Percentiles rank a stretch among this genome's conserved stretches.
These are phyloP conservation scores for Gymnoscelis rufifasciata DNA, from an alignment of 2,888 invertebrate species.

Conservation along the genomic window DNA sequence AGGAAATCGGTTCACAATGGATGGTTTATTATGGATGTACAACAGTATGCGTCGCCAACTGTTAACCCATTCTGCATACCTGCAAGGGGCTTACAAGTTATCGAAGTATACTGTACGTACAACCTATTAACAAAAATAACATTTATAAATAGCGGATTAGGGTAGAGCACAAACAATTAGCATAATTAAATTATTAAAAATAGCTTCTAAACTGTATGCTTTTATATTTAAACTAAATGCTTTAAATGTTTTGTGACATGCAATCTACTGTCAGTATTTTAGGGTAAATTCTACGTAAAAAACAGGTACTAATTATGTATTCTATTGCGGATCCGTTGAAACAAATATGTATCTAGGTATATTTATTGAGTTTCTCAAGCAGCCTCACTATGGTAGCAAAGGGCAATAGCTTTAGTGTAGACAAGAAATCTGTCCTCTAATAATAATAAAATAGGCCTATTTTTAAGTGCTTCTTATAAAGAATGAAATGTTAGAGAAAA, in stretches of 20 bases:
- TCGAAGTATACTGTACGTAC: no score
- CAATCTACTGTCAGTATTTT: slow-evolving; percentile 20
- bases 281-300: slow-evolving; percentile 12
- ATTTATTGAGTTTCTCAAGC: slow-evolving; percentile 13
- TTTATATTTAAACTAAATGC: slow-evolving; percentile 13
- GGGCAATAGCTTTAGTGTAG: slow-evolving; percentile 9
- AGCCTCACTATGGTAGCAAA: slow-evolving; percentile 10
- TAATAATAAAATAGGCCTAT: slow-evolving; percentile 25
- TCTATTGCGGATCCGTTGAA: slow-evolving; percentile 4
- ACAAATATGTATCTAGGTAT: slow-evolving; percentile 4
- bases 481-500: slow-evolving; percentile 36
- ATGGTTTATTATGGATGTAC: no score
- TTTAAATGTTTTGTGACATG: slow-evolving; percentile 16
- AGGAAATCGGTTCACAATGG: no score
- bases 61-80: no score
- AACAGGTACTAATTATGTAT: slow-evolving; percentile 3
- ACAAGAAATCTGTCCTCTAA: slow-evolving; percentile 21
- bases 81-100: no score
- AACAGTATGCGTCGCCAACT: no score
- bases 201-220: slow-evolving; percentile 16
- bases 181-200: slow-evolving; percentile 7
- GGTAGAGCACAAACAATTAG: slow-evolving; percentile 14
- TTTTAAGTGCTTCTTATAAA: slow-evolving; percentile 46
- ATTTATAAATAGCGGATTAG: neutral
- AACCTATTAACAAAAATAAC: neutral